Evolutionary conservation across 2,113 vertebrate species (phyloP).

Genomic region (Phrynocephalus versicolor): DNA sequence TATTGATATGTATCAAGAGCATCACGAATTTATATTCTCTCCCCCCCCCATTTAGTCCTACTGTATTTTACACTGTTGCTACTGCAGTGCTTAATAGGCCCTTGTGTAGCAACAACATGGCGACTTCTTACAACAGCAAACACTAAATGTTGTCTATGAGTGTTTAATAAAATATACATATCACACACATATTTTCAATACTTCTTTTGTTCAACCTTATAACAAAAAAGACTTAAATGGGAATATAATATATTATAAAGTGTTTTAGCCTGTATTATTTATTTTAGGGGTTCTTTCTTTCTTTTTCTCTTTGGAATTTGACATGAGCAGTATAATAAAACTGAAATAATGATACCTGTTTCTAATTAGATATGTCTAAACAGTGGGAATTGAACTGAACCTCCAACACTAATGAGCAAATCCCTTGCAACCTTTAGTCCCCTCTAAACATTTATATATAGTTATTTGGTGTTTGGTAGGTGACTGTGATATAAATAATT

Average conservation of each 20-base stretch:
- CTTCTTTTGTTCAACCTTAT: slow-evolving; percentile 50
- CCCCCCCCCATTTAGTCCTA: slow-evolving; percentile 61
- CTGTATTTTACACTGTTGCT: slow-evolving; percentile 77
- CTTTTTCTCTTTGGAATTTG: too few relatives aligned
- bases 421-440: slow-evolving; percentile 41
- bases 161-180: slow-evolving; percentile 37
- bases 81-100: slow-evolving; percentile 87
- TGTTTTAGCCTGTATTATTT: slow-evolving; percentile 48
- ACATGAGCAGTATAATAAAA: slow-evolving; percentile 33
- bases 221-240: slow-evolving; percentile 57
- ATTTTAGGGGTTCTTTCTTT: slow-evolving; percentile 20
- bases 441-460: slow-evolving; percentile 47
- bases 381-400: background rate
- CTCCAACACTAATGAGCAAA: slow-evolving; percentile 38
- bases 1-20: slow-evolving; percentile 44
- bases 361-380: slow-evolving; percentile 29
- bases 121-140: slow-evolving; percentile 77
- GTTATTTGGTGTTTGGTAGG: slow-evolving; percentile 15
- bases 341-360: background rate
- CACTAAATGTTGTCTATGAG: slow-evolving; percentile 70
- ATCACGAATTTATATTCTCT: slow-evolving; percentile 45
- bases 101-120: slow-evolving; percentile 84
- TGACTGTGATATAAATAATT: background rate
- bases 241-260: slow-evolving; percentile 46
- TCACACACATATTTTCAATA: background rate